Evolutionary conservation across 2,888 invertebrate genomes (phyloP).

Genomic region (Cremastobaeus sp.): DNA sequence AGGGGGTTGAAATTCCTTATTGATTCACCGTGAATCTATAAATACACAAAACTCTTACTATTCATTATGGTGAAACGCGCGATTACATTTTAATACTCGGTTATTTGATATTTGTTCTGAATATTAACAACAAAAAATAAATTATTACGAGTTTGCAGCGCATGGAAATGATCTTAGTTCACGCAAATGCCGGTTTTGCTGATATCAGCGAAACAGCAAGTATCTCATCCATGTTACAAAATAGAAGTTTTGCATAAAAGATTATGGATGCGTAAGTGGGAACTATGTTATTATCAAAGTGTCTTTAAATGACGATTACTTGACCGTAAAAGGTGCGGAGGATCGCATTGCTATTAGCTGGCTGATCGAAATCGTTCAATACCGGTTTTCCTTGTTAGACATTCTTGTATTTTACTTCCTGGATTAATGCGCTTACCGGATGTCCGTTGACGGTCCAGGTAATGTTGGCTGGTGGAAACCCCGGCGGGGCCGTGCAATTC

Average conservation of each 20-base stretch:
- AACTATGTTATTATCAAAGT: constrained; percentile 53
- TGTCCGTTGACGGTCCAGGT: constrained; percentile 85
- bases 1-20: too few species aligned
- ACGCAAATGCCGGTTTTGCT: not conserved
- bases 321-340: constrained; percentile 36
- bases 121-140: not conserved
- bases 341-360: constrained; percentile 34
- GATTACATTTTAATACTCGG: too few species aligned
- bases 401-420: constrained; percentile 42
- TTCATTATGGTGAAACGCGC: too few species aligned
- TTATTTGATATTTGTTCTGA: not conserved
- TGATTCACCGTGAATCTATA: too few species aligned
- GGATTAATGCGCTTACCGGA: constrained; percentile 68
- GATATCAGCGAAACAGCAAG: not conserved
- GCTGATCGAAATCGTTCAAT: constrained; percentile 48
- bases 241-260: constrained; percentile 13
- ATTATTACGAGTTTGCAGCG: not conserved
- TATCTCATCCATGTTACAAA: constrained; percentile 7
- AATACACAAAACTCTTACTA: too few species aligned
- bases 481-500: constrained; percentile 84
- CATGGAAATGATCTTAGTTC: not conserved
- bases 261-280: constrained; percentile 21
- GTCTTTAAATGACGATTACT: constrained; percentile 57
- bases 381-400: constrained; percentile 60
- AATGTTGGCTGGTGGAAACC: constrained; percentile 84